Percentiles rank a stretch among this genome's conserved stretches.
Evolutionary conservation across 2,797 vertebrate species (phyloP).

Genomic region (Nyctalus aviator): DNA sequence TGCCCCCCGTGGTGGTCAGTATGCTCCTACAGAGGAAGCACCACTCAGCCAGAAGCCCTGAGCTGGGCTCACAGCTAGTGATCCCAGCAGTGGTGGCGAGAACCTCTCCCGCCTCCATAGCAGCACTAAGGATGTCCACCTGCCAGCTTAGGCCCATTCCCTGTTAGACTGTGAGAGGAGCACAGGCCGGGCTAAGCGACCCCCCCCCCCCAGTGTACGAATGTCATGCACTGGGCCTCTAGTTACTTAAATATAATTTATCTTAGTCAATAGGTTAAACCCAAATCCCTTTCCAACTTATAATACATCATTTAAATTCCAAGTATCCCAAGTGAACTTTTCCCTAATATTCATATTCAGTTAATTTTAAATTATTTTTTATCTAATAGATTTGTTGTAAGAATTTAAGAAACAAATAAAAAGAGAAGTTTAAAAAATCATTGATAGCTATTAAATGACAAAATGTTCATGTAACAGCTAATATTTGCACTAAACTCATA

Average conservation of each 20-base stretch:
- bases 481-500: neutral
- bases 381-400: neutral
- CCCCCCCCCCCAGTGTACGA: fast-evolving
- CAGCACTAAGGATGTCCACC: too few relatives aligned
- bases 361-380: conserved; percentile 3
- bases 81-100: fast-evolving
- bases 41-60: too few relatives aligned
- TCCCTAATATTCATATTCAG: neutral
- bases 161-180: too few relatives aligned
- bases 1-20: too few relatives aligned
- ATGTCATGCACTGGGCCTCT: too few relatives aligned
- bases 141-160: too few relatives aligned
- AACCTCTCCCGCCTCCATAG: too few relatives aligned
- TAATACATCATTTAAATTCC: neutral
- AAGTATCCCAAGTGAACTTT: neutral
- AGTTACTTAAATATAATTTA: neutral
- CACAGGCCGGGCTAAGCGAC: too few relatives aligned
- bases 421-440: neutral
- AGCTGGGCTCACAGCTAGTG: too few relatives aligned
- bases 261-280: neutral
- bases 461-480: neutral
- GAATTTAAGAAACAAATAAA: conserved; percentile 16
- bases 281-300: neutral
- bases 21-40: too few relatives aligned
- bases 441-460: neutral